Conservation (phyloP, 1,140 invertebrate species). For the Caenorhabditis elegans region WBcel235 BX284606.5:10828001-10828500, state of each 20-base stretch:
- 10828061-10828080: background rate
- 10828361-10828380: no score
- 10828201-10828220: slow-evolving; percentile 8
- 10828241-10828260: background rate
- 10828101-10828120: slow-evolving; percentile 63
- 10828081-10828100: slow-evolving; percentile 43
- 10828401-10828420: no score
- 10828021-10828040: no score
- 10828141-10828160: slow-evolving; percentile 62
- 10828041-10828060: no score
- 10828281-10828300: background rate
- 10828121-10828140: slow-evolving; percentile 64
- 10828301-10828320: no score
- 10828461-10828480: no score
- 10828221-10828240: background rate
- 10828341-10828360: no score
- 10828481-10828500: background rate
- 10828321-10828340: no score
- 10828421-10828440: no score
- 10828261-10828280: background rate
- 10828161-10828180: slow-evolving; percentile 65
- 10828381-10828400: no score
- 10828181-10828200: slow-evolving; percentile 61
- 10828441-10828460: background rate
- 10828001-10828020: no score